phyloP scores from a whole-genome alignment of 2,113 vertebrate species.

The Cyprinodon variegatus region DNA sequence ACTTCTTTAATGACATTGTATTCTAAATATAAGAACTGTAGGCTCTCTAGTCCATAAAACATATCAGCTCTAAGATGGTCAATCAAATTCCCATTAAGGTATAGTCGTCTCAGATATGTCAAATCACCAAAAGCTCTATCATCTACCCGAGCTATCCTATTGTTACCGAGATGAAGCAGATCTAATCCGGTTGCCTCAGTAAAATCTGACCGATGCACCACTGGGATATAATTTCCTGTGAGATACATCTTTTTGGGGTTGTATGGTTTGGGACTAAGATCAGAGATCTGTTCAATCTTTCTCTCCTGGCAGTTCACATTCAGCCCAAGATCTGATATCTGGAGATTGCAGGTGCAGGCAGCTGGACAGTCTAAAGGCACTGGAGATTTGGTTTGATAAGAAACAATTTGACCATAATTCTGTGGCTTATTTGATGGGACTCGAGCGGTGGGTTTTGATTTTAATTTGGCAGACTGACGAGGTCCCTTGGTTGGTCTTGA shows the following conservation, averaged over 20 bases:
- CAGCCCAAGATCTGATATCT: constrained; percentile 97
- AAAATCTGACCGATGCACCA: constrained; percentile 90
- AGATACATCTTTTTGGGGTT: constrained; percentile 99
- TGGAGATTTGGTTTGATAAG: constrained; percentile 97
- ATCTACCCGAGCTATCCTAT: constrained; percentile 90
- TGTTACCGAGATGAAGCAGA: constrained; percentile 96
- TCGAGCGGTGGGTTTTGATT: constrained; percentile 88
- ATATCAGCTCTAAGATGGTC: constrained; percentile 87
- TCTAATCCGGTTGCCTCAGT: constrained; percentile 91
- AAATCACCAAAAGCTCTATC: constrained; percentile 92
- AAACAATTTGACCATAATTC: constrained; percentile 92
- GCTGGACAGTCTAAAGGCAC: constrained; percentile 98
- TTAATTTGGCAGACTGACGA: constrained; percentile 89
- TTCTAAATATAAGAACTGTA: constrained; percentile 97
- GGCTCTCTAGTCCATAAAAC: constrained; percentile 90
- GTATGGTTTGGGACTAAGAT: constrained; percentile 95
- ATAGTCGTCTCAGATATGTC: constrained; percentile 89
- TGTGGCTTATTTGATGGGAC: constrained; percentile 87
- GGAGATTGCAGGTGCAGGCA: constrained; percentile 95
- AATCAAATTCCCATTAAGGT: constrained; percentile 94
- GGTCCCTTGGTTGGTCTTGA: constrained; percentile 91
- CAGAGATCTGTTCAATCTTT: constrained; percentile 92
- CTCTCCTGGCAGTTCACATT: constrained; percentile 98
- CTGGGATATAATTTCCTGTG: constrained; percentile 92
- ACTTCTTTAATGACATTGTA: constrained; percentile 95